Evolutionary conservation across 2,888 invertebrate species (phyloP).

Genomic region (Uloborus plumipes): DNA sequence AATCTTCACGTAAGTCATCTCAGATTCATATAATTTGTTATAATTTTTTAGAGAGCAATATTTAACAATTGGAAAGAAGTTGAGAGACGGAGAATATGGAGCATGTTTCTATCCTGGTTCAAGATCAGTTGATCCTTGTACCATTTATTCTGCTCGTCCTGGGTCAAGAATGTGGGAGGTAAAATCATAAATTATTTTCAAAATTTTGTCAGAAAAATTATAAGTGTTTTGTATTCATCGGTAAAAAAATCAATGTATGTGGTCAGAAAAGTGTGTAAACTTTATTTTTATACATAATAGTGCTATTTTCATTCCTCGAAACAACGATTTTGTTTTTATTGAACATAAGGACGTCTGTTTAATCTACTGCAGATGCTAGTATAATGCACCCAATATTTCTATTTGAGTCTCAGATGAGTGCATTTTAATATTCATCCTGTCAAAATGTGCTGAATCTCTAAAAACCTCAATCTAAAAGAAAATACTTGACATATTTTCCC

Average conservation of each 20-base stretch:
- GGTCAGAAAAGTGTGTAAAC: background rate
- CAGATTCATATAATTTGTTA: no score
- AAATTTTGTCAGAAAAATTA: background rate
- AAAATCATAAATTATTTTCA: background rate
- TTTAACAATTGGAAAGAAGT: conserved; percentile 60
- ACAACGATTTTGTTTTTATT: background rate
- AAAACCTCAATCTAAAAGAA: no score
- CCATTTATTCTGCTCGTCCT: conserved; percentile 61
- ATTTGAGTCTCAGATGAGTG: no score
- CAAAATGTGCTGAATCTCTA: no score
- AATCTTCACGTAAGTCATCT: no score
- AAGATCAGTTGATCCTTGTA: conserved; percentile 56
- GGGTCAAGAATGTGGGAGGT: conserved; percentile 65
- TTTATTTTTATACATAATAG: background rate
- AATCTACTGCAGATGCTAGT: no score
- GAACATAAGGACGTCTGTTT: no score
- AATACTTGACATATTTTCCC: no score
- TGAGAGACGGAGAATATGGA: conserved; percentile 65
- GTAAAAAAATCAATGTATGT: no score
- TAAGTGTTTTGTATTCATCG: background rate
- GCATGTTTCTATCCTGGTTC: conserved; percentile 64
- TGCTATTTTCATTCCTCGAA: background rate
- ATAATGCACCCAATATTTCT: no score
- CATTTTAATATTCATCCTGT: no score
- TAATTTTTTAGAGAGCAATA: conserved; percentile 63